A percentile compares a stretch with the other conserved stretches of the same genome.
Conservation (phyloP, 2,888 invertebrate genomes). For the Neuroscelio doddi region DNA sequence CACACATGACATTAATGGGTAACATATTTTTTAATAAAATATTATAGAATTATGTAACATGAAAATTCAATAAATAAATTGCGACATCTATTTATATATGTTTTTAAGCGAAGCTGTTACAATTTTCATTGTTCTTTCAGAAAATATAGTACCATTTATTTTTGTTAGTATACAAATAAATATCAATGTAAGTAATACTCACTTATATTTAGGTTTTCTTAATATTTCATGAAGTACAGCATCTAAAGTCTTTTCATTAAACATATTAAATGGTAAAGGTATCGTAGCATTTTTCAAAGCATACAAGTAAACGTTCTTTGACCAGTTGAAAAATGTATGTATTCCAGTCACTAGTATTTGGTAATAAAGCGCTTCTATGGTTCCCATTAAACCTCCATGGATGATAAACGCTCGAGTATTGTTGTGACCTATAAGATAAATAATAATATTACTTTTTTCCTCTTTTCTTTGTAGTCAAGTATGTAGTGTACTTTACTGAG, state of each 20-base stretch:
- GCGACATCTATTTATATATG: too few species aligned
- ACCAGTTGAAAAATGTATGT: conserved; percentile 54
- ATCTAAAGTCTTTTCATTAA: conserved; percentile 50
- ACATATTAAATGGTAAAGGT: conserved; percentile 38
- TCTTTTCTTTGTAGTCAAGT: too few species aligned
- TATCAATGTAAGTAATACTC: neutral
- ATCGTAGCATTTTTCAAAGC: conserved; percentile 51
- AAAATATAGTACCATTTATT: too few species aligned
- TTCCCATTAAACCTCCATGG: conserved; percentile 57
- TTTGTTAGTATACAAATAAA: too few species aligned
- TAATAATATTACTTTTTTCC: too few species aligned
- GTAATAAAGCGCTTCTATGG: conserved; percentile 51
- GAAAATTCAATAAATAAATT: too few species aligned
- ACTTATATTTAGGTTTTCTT: conserved; percentile 53
- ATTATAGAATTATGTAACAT: too few species aligned
- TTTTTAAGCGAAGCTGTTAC: too few species aligned
- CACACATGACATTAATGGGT: too few species aligned
- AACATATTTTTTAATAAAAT: too few species aligned
- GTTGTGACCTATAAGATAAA: conserved; percentile 20
- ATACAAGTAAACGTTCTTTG: conserved; percentile 53
- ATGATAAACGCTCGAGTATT: conserved; percentile 63
- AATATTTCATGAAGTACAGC: conserved; percentile 53
- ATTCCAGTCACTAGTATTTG: conserved; percentile 56
- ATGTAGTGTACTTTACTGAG: too few species aligned
- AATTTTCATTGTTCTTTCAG: too few species aligned